phyloP scores from a whole-genome alignment of 2,888 invertebrate genomes.

The Tromatobia lineatoria region DNA sequence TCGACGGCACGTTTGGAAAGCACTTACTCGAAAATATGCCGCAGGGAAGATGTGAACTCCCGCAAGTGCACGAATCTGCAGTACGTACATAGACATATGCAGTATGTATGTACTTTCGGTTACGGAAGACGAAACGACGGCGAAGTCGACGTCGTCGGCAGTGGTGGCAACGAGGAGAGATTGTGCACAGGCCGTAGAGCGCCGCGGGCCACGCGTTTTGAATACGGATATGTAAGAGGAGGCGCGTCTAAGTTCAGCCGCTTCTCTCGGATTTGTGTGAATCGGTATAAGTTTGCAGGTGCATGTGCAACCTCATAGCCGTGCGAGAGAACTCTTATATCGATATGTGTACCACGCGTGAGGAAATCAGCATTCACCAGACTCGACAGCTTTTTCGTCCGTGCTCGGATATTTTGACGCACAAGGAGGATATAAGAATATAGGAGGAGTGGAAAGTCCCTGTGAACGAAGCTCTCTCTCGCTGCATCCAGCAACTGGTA shows the following conservation, averaged over 20 bases:
- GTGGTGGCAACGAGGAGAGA: slow-evolving; percentile 9
- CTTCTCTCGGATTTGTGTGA: slow-evolving; percentile 30
- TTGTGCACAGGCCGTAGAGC: slow-evolving; percentile 22
- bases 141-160: background rate
- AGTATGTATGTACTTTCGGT: slow-evolving; percentile 9
- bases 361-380: slow-evolving; percentile 11
- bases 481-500: slow-evolving; percentile 3
- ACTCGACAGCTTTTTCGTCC: background rate
- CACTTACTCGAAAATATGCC: background rate
- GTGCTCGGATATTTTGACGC: slow-evolving; percentile 17
- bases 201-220: slow-evolving; percentile 13
- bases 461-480: slow-evolving; percentile 20
- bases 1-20: background rate
- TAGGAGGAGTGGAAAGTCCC: slow-evolving; percentile 15
- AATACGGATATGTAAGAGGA: slow-evolving; percentile 43
- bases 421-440: slow-evolving; percentile 39
- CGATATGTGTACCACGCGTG: background rate
- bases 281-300: slow-evolving; percentile 5
- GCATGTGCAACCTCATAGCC: background rate
- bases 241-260: background rate
- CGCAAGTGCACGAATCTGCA: background rate
- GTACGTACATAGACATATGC: slow-evolving; percentile 6
- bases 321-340: background rate
- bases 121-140: slow-evolving; percentile 7
- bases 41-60: background rate